These are phyloP conservation scores for Tenrec ecaudatus DNA, from an alignment of 2,113 vertebrate species.

Conservation along the genomic window DNA sequence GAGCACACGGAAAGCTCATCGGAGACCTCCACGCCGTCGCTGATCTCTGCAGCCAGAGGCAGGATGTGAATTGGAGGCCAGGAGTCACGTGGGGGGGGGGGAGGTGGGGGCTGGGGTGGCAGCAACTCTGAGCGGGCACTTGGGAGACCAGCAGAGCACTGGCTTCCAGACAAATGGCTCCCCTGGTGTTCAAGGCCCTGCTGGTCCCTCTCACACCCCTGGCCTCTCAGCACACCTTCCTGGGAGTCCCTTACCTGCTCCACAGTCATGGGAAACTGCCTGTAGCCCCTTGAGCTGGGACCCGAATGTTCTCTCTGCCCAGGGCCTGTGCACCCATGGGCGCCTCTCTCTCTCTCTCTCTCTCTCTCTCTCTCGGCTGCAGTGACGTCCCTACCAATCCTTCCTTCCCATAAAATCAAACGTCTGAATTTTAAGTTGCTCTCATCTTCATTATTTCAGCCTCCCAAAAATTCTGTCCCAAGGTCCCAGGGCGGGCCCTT, in stretches of 20 bases:
- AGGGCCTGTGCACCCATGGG: not conserved
- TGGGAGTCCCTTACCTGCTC: not conserved
- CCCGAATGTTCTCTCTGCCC: not conserved
- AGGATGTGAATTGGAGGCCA: not conserved
- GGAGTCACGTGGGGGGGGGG: fast-evolving
- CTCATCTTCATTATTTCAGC: not conserved
- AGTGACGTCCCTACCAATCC: not conserved
- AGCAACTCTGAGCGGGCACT: not conserved
- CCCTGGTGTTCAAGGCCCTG: not conserved
- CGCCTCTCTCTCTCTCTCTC: not conserved
- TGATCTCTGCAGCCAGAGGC: slow-evolving; percentile 89
- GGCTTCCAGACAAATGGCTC: not conserved
- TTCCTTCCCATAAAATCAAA: slow-evolving; percentile 16
- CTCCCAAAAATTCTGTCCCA: not conserved
- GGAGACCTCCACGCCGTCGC: slow-evolving; percentile 89
- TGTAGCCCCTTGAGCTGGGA: not conserved
- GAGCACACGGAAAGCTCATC: slow-evolving; percentile 93
- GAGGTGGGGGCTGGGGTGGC: not conserved
- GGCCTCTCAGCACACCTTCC: not conserved
- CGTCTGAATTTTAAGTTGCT: not conserved
- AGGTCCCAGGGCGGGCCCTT: not conserved
- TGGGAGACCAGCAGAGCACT: not conserved
- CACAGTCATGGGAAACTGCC: not conserved
- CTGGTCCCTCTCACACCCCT: not conserved
- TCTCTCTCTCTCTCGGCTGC: not conserved